Evolutionary conservation across 2,888 invertebrate genomes (phyloP).

Genomic region (Trisateles emortualis): DNA sequence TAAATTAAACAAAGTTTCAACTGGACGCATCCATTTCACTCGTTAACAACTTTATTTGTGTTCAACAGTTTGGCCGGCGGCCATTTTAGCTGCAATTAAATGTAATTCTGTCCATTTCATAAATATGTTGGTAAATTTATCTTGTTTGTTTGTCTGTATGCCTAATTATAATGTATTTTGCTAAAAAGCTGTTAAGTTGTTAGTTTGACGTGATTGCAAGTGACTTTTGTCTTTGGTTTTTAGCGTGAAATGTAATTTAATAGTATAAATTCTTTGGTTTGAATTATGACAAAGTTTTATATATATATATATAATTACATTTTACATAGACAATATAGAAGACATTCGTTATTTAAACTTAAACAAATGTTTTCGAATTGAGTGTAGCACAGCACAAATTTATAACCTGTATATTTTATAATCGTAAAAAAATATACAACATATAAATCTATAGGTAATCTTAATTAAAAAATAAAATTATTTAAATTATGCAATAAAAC

Average conservation of each 20-base stretch:
- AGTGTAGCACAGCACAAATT: no score
- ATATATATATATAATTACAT: no score
- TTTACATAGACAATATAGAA: no score
- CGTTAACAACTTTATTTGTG: constrained; percentile 49
- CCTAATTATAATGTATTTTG: constrained; percentile 33
- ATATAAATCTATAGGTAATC: no score
- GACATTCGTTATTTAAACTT: no score
- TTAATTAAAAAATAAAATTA: no score
- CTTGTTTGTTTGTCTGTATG: constrained; percentile 13
- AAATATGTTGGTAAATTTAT: constrained; percentile 33
- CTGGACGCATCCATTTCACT: constrained; percentile 47
- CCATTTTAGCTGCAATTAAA: constrained; percentile 58
- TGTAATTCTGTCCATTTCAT: constrained; percentile 47
- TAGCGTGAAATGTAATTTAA: not conserved
- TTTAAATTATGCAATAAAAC: no score
- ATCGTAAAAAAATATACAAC: no score
- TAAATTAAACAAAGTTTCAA: constrained; percentile 55
- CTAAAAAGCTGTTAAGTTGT: constrained; percentile 10
- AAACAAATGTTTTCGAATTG: no score
- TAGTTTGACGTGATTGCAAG: constrained; percentile 7
- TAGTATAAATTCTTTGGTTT: no score
- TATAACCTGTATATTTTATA: no score
- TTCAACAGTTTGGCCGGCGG: constrained; percentile 47
- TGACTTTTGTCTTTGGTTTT: not conserved
- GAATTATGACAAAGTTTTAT: no score